Evolutionary conservation across 2,888 invertebrate genomes (phyloP), one percentile per base, ranked within the genome.

Genomic region (Napeogenes inachia): DNA sequence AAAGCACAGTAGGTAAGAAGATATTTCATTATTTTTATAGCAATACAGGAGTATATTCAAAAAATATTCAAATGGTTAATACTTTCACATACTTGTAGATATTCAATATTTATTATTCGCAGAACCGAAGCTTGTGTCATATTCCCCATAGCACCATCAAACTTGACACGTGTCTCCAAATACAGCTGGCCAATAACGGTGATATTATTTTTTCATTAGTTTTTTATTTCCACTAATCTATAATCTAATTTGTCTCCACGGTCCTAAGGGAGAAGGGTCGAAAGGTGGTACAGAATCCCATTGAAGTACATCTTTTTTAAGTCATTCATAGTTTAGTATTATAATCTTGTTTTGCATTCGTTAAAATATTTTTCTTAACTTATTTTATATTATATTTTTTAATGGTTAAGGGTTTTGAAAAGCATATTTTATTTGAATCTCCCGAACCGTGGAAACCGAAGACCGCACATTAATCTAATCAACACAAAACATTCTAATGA

Each of bases 401-500:
- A 3, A 50, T 10, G 30, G 21, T 30, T 30, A 50, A 50, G 8
- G 30, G 6, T 21, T 50, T 50, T 50, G 12, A 30, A 50, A 50
- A 21, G 13, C 47, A n/a, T n/a, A 47, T 42, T 42, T 42, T 12
- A 42, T 42, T 8, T 8, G 42, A 2, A 42, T 42, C 47, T 47
- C 4, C 47, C 35, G 21, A 12, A 53, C 63, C 62, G 56, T 70
- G 67, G 63, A 69, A 70, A 70, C 68, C 60, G 66, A 60, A 73
- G 68, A 73, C 74, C 75, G 70, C 78, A 76, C 77, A 76, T 78
- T 77, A 79, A 79, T 79, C 76, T 77, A 77, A 79, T 79, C 72
- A 77, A 75, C 77, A 79, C 78, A 78, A 79, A 77, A 85, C 82
- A 85, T 79, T 65, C 66, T 77, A 76, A 77, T 77, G 78, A 73